A percentile compares a stretch with the other conserved stretches of the same genome.
phyloP scores from a whole-genome alignment of 2,888 invertebrate genomes.

The Phasia obesa region DNA sequence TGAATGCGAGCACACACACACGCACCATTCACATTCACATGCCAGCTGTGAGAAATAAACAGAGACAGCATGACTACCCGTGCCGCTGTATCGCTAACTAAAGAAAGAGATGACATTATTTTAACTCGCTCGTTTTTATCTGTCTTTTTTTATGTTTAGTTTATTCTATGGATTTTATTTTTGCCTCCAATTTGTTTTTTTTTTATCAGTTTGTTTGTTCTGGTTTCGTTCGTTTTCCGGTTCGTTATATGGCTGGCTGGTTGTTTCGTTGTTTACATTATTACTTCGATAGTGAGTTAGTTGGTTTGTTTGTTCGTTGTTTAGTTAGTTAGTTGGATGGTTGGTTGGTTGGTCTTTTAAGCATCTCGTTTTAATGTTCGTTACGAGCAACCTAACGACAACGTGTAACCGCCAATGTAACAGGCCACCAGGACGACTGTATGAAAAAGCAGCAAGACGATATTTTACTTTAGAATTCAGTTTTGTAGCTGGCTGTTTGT shows the following conservation, averaged over 20 bases:
- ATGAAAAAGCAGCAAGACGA: constrained; percentile 72
- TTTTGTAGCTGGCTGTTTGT: constrained; percentile 60
- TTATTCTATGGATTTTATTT: background rate
- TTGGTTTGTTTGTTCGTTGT: constrained; percentile 29
- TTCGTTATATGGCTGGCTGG: constrained; percentile 18
- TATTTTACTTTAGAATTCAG: constrained; percentile 29
- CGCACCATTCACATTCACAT: constrained; percentile 41
- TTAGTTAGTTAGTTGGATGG: constrained; percentile 23
- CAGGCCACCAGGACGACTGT: constrained; percentile 77
- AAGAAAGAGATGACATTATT: constrained; percentile 51
- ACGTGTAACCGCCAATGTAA: constrained; percentile 81
- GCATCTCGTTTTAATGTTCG: constrained; percentile 58
- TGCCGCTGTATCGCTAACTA: background rate
- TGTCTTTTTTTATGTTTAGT: background rate
- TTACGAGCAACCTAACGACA: constrained; percentile 75
- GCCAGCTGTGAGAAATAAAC: background rate
- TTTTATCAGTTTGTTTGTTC: constrained; percentile 1
- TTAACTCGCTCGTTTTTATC: constrained; percentile 2
- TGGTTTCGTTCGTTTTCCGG: constrained; percentile 30
- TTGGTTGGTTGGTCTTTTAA: constrained; percentile 48
- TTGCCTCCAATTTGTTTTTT: constrained; percentile 1
- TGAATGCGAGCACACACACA: constrained; percentile 8
- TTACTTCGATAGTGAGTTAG: constrained; percentile 22
- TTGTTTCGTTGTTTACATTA: constrained; percentile 26
- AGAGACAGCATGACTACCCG: background rate